Conservation (phyloP, 1,140 invertebrate genomes). For the Papilio helenus region DNA sequence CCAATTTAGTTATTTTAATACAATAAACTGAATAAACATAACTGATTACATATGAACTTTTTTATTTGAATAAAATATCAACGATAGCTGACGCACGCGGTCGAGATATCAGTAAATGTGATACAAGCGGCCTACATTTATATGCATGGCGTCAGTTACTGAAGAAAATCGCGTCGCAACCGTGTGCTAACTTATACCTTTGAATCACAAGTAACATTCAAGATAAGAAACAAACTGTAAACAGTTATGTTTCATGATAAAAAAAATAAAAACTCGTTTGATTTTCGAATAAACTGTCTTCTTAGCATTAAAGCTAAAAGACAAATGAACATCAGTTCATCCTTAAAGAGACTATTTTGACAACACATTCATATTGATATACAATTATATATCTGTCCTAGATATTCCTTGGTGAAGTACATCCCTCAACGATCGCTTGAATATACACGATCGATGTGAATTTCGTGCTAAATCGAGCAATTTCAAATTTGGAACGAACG, state of each 20-base stretch:
- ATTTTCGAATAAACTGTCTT: neutral
- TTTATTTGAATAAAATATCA: neutral
- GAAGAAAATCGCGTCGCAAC: neutral
- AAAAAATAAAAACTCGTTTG: neutral
- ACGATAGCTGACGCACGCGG: neutral
- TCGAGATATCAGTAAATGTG: neutral
- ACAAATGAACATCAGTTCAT: neutral
- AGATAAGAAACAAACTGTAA: neutral
- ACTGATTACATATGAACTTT: neutral
- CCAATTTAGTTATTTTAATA: too few species aligned
- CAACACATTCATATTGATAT: neutral
- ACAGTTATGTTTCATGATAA: too few species aligned
- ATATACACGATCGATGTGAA: conserved; percentile 13
- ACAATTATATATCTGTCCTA: neutral
- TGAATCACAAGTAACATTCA: neutral
- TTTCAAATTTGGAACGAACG: conserved; percentile 7
- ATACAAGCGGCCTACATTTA: neutral
- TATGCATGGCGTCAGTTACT: conserved; percentile 4
- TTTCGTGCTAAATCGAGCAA: conserved; percentile 10
- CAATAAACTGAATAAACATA: neutral
- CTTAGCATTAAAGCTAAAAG: neutral
- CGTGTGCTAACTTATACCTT: neutral
- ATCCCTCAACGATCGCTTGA: conserved; percentile 6
- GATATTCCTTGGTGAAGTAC: neutral
- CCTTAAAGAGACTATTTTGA: neutral